Percentiles rank a stretch among this genome's conserved stretches.
phyloP scores from a whole-genome alignment of 2,888 invertebrate species.

The Mythimna lalbum region DNA sequence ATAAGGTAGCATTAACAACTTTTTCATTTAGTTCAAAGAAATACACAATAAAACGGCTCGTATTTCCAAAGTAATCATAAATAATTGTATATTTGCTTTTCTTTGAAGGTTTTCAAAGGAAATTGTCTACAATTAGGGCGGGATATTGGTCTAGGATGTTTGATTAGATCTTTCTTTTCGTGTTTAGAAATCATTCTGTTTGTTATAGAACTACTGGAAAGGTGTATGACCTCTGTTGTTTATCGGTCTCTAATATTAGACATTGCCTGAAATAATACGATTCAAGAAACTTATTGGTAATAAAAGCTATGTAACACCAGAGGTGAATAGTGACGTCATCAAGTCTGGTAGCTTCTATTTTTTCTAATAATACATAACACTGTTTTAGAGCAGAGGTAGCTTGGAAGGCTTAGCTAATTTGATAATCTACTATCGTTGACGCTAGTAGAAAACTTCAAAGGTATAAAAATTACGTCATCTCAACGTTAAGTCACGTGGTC shows the following conservation, averaged over 20 bases:
- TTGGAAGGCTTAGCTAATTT: too few relatives aligned
- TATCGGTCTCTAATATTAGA: background rate
- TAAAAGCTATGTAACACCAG: background rate
- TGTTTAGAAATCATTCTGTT: conserved; percentile 33
- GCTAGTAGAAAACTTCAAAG: too few relatives aligned
- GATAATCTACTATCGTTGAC: too few relatives aligned
- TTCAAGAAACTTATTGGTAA: background rate
- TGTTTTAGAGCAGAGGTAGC: too few relatives aligned
- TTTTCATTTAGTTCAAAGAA: background rate
- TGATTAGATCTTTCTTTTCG: conserved; percentile 42
- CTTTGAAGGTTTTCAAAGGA: conserved; percentile 18
- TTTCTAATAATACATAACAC: conserved; percentile 1
- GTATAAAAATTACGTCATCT: too few relatives aligned
- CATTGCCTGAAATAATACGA: conserved; percentile 1
- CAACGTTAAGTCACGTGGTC: too few relatives aligned
- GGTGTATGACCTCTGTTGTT: background rate
- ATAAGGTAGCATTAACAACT: too few relatives aligned
- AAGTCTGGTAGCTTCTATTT: background rate
- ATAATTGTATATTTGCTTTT: conserved; percentile 19
- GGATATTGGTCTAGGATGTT: conserved; percentile 8
- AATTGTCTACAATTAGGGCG: conserved; percentile 26
- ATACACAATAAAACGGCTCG: background rate
- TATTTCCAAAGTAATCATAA: background rate
- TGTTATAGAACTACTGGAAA: conserved; percentile 5
- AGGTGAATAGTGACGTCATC: background rate